Conservation (phyloP, 2,888 invertebrate genomes). For the Drosophila nigricruria region DNA sequence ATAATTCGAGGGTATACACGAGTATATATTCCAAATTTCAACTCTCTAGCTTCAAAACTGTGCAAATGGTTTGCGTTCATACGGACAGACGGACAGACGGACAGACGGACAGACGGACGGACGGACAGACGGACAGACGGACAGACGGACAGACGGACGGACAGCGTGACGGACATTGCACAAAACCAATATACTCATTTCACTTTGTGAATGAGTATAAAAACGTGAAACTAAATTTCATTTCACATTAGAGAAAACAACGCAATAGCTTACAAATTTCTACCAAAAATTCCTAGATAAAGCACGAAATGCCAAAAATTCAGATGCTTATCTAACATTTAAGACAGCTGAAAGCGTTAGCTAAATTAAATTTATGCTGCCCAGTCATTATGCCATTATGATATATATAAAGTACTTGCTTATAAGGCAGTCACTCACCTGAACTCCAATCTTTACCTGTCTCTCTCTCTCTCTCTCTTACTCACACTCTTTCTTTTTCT, state of each 20-base stretch:
- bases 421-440: slow-evolving; percentile 29
- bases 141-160: too few relatives aligned
- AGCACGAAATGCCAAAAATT: slow-evolving; percentile 20
- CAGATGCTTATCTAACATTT: slow-evolving; percentile 39
- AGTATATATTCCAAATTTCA: too few relatives aligned
- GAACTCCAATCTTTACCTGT: neutral
- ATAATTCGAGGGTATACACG: too few relatives aligned
- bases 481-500: slow-evolving; percentile 12
- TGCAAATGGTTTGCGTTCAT: too few relatives aligned
- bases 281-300: slow-evolving; percentile 12
- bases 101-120: too few relatives aligned
- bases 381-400: slow-evolving; percentile 25
- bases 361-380: slow-evolving; percentile 17
- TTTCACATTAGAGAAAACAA: slow-evolving; percentile 30
- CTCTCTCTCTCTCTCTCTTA: slow-evolving; percentile 5
- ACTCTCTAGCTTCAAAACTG: too few relatives aligned
- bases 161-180: too few relatives aligned
- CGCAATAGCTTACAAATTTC: slow-evolving; percentile 32
- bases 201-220: too few relatives aligned
- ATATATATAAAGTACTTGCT: slow-evolving; percentile 5
- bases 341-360: slow-evolving; percentile 9
- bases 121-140: too few relatives aligned
- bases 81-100: too few relatives aligned
- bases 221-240: slow-evolving; percentile 12
- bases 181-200: too few relatives aligned